Base-by-base conservation (phyloP, 2,888 invertebrate species). In the Gisinianus flammeolus region DNA sequence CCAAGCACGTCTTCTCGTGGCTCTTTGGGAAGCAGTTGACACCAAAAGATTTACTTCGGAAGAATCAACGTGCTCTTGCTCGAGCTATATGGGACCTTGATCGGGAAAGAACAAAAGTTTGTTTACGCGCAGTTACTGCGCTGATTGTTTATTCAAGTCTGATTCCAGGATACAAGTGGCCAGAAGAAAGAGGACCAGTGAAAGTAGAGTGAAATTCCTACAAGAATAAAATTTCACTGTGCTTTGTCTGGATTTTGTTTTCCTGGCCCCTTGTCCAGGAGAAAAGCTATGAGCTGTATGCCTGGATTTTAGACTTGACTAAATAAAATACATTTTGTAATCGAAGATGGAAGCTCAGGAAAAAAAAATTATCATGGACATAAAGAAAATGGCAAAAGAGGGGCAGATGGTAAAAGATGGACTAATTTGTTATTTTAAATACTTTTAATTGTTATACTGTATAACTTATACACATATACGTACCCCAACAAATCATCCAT, bases 311-410 rank as follows among this genome's bases (percentile, higher is more conserved):
- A n/a, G n/a, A n/a, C n/a, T n/a, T n/a, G n/a, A n/a, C n/a, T n/a
- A n/a, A n/a, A n/a, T n/a, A n/a, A n/a, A n/a, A n/a, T n/a, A n/a
- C n/a, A n/a, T n/a, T n/a, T n/a, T n/a, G n/a, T n/a, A n/a, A n/a
- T n/a, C n/a, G n/a, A n/a, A n/a, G 77, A 88, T 91, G 88, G 91
- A 91, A 85, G 88, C 88, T 72, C 90, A 91, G 83, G 91, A 91
- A 85, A 90, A 90, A 86, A 90, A 90, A 85, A 87, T 90, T 56
- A 91, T 91, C 78, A 87, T 87, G 22, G 91, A 91, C 84, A 91
- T 91, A 66, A 90, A 90, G 85, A 90, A 90, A 85, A 89, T 90
- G 89, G 91, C 91, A 3, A 90, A 90, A 85, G 87, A 89, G 83
- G 89, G 89, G 73, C 90, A 91, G 85, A 90, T 91, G 90, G 90